A percentile compares a stretch with the other conserved stretches of the same genome.
phyloP scores from a whole-genome alignment of 2,888 invertebrate species.

The Lycocerus yunnanus region DNA sequence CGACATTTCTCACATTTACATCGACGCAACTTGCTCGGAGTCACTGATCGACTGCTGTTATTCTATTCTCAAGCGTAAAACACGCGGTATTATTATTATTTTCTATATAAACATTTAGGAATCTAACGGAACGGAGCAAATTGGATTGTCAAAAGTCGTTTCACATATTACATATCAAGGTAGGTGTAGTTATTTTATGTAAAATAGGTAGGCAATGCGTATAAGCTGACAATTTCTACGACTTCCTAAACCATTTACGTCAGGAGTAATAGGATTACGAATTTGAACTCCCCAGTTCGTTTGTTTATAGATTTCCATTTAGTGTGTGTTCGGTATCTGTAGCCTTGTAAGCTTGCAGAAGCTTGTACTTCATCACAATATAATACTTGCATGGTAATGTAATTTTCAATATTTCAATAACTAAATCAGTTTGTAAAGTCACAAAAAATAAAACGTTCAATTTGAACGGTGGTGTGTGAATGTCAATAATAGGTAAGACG shows the following conservation, averaged over 20 bases:
- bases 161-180: not conserved
- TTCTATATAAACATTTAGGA: not conserved
- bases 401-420: not conserved
- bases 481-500: not conserved
- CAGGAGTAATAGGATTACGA: constrained; percentile 28
- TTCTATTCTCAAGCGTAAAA: not conserved
- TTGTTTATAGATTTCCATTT: constrained; percentile 26
- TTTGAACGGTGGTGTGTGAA: not conserved
- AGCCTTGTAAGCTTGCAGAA: not conserved
- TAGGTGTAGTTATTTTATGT: constrained; percentile 15
- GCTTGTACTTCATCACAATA: not conserved
- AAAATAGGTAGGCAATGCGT: constrained; percentile 18
- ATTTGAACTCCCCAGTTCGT: constrained; percentile 23
- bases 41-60: not conserved
- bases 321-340: constrained; percentile 6
- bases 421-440: too few relatives aligned
- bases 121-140: not conserved
- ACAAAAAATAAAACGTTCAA: not conserved
- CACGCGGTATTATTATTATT: not conserved
- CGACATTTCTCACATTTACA: too few relatives aligned
- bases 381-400: not conserved
- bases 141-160: not conserved
- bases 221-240: constrained; percentile 29
- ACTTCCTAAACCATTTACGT: constrained; percentile 29
- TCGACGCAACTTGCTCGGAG: not conserved